Percentiles rank a stretch among this genome's conserved stretches.
phyloP scores from a whole-genome alignment of 2,113 vertebrate species.

The Mobula birostris region DNA sequence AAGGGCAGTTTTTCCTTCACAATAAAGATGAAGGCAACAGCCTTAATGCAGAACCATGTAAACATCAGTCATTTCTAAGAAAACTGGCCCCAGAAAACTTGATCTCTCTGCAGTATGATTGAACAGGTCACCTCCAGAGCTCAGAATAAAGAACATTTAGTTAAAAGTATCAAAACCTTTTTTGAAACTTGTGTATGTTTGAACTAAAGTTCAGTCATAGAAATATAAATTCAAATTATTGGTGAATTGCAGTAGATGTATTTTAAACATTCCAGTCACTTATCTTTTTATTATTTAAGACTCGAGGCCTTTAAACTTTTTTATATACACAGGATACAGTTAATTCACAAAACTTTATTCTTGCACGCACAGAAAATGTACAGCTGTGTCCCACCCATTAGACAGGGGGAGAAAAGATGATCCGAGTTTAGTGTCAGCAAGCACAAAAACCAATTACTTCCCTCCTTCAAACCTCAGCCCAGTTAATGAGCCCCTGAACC shows the following conservation, averaged over 20 bases:
- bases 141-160: neutral
- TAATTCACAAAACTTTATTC: slow-evolving; percentile 32
- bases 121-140: neutral
- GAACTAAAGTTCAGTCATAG: neutral
- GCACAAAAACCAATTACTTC: neutral
- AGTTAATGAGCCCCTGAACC: too few species aligned
- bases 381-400: slow-evolving; percentile 10
- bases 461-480: neutral
- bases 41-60: neutral
- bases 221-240: neutral
- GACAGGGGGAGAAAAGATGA: neutral
- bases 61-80: neutral
- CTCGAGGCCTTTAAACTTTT: slow-evolving; percentile 25
- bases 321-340: slow-evolving; percentile 35
- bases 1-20: neutral
- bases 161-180: neutral
- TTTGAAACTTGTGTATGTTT: neutral
- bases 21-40: neutral
- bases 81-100: neutral
- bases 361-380: slow-evolving; percentile 26
- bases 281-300: slow-evolving; percentile 37
- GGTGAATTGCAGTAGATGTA: neutral
- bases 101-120: neutral
- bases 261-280: slow-evolving; percentile 32
- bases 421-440: slow-evolving; percentile 11